These are phyloP conservation scores for Aphodius granarius DNA, from an alignment of 2,888 invertebrate genomes.

Conservation along the genomic window DNA sequence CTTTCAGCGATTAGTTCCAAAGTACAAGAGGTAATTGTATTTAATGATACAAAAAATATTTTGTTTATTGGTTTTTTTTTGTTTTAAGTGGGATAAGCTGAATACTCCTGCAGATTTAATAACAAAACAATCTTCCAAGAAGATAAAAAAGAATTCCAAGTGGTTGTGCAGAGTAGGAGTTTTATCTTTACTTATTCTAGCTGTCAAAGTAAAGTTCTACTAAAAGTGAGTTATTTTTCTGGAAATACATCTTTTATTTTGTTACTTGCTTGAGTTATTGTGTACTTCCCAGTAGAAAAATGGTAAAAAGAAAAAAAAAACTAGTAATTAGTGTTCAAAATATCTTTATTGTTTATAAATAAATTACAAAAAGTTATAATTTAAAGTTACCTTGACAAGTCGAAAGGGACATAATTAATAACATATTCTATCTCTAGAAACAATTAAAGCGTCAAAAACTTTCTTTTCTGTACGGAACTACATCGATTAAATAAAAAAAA, in stretches of 20 bases:
- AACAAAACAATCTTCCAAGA: slow-evolving; percentile 34
- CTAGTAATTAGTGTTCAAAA: slow-evolving; percentile 24
- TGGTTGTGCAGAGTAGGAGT: slow-evolving; percentile 4
- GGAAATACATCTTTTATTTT: neutral
- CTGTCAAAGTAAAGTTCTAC: neutral
- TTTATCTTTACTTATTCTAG: slow-evolving; percentile 1
- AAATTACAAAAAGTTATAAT: slow-evolving; percentile 49
- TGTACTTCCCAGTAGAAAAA: neutral
- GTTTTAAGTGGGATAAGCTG: slow-evolving; percentile 55
- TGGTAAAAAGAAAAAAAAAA: neutral
- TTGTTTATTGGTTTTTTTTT: neutral
- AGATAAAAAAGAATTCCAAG: slow-evolving; percentile 12
- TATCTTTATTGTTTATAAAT: slow-evolving; percentile 51
- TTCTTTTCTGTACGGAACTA: neutral
- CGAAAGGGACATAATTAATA: slow-evolving; percentile 4
- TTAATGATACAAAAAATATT: neutral
- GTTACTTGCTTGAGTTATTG: neutral
- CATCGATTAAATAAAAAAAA: neutral
- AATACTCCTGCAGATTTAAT: slow-evolving; percentile 59
- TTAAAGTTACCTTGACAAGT: slow-evolving; percentile 16
- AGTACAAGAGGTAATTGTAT: neutral
- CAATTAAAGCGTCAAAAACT: neutral
- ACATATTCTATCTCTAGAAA: neutral
- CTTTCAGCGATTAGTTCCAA: neutral
- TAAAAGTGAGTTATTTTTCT: neutral